Base-by-base conservation (phyloP, 2,113 vertebrate genomes). In the Henicopernis longicauda region DNA sequence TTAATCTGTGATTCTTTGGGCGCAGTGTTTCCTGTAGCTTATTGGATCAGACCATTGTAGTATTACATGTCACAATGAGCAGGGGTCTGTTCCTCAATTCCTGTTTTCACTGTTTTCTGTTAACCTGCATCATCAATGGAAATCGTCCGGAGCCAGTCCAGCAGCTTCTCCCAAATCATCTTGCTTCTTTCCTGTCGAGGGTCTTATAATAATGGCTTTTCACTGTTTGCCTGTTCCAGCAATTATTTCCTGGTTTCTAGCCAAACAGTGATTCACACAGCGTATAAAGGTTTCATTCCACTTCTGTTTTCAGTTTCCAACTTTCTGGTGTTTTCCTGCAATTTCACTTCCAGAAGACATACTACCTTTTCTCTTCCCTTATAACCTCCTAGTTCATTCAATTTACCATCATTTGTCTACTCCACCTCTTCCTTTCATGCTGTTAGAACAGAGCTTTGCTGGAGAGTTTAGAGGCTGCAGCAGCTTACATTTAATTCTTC, bases 211-310 rank as follows among this genome's bases (percentile, higher is more conserved):
- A 77, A 89, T 85, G 92, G 86, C 80, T 91, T 94, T 93, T 86
- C 90, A 34, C 94, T 66, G 27, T 88, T 94, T 66, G 95, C 82
- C 93, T 90, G 93, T 93, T 93, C 86, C 95, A 96, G 86, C 81
- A 94, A 95, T 96, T 94, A 89, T 97, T 95, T 95, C 91, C 93
- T 97, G 95, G 89, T 95, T 95, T 87, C 83, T 44, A 42, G 93
- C 95, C 94, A 97, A 92, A 36, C 69, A 45, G 44, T 97, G 92
- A 97, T 95, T 97, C 96, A 97, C 96, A 23, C 81, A 61, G 86
- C 36, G 13, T 11, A 69, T 49, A 96, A 97, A 93, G 96, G 83
- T 96, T 95, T 92, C 80, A 93, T 97, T 96, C 94, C 94, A 61
- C 81, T 97, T 81, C 89, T 95, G 67, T 92, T 95, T 92, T 94